A percentile compares a stretch with the other conserved stretches of the same genome.
Conservation (phyloP, 2,888 invertebrate genomes). For the Anorthoa munda region DNA sequence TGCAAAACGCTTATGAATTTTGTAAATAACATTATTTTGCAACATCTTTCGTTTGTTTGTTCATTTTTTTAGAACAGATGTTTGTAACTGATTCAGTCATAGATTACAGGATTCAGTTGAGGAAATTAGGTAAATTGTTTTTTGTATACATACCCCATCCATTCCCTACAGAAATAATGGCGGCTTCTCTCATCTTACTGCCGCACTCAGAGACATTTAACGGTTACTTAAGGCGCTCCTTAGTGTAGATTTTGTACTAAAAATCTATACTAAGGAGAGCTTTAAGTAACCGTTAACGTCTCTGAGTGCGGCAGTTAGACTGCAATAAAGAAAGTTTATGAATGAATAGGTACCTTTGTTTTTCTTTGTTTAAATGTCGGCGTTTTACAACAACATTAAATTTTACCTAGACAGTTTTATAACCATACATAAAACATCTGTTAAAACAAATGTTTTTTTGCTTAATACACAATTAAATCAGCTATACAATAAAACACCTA, state of each 20-base stretch:
- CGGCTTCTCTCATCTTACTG: background rate
- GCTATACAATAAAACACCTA: too few species aligned
- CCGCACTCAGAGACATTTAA: too few species aligned
- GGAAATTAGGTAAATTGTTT: background rate
- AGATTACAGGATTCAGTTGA: too few species aligned
- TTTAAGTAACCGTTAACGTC: too few species aligned
- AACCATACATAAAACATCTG: background rate
- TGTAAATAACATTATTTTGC: conserved; percentile 47
- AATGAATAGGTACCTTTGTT: background rate
- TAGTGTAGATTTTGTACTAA: too few species aligned
- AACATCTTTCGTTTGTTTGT: conserved; percentile 16
- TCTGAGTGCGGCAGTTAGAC: too few species aligned
- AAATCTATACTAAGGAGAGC: too few species aligned
- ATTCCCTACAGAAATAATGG: background rate
- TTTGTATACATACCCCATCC: background rate
- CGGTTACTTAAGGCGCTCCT: too few species aligned
- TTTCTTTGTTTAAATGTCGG: background rate
- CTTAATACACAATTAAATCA: background rate
- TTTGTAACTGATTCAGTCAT: background rate
- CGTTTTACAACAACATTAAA: background rate
- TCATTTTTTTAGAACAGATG: background rate
- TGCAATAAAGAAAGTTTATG: background rate
- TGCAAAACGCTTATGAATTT: conserved; percentile 60
- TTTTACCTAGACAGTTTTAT: background rate
- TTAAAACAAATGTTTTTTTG: background rate